Evolutionary conservation across 2,888 invertebrate genomes (phyloP).

Genomic region (Psylliodes chrysocephalus): DNA sequence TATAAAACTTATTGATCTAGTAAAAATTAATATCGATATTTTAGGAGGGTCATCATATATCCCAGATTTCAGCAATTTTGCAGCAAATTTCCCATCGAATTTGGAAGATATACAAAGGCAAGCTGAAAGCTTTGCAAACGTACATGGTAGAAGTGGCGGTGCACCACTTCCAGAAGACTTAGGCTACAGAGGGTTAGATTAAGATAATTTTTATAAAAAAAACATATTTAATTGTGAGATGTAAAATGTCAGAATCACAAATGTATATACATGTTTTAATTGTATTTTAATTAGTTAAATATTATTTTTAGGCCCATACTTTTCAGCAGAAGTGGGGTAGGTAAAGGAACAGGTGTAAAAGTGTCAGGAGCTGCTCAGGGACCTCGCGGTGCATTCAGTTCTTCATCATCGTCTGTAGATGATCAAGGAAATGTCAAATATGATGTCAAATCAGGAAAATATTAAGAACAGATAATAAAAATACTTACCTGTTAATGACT

Average conservation of each 20-base stretch:
- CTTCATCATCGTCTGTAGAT: constrained; percentile 64
- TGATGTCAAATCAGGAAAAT: constrained; percentile 66
- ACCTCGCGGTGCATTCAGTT: constrained; percentile 65
- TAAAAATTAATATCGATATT: too few relatives aligned
- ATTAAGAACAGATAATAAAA: constrained; percentile 48
- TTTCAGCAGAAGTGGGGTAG: constrained; percentile 64
- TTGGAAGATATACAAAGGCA: constrained; percentile 13
- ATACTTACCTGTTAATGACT: not conserved
- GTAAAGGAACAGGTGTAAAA: constrained; percentile 57
- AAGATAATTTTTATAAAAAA: constrained; percentile 3
- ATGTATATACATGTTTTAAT: too few relatives aligned
- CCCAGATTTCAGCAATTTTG: constrained; percentile 31
- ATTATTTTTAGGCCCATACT: constrained; percentile 58
- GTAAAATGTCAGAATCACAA: too few relatives aligned
- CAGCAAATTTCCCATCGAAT: constrained; percentile 30
- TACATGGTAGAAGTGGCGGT: constrained; percentile 34
- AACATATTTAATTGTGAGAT: not conserved
- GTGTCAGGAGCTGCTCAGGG: constrained; percentile 63
- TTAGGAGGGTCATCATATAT: constrained; percentile 20
- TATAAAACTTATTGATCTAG: too few relatives aligned
- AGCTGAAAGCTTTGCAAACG: not conserved
- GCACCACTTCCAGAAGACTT: constrained; percentile 41
- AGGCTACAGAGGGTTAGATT: constrained; percentile 47
- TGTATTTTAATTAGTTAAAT: too few relatives aligned
- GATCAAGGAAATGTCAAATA: constrained; percentile 66